These are phyloP conservation scores for Ectropis crepuscularia DNA, from an alignment of 2,888 invertebrate species.

Conservation along the genomic window DNA sequence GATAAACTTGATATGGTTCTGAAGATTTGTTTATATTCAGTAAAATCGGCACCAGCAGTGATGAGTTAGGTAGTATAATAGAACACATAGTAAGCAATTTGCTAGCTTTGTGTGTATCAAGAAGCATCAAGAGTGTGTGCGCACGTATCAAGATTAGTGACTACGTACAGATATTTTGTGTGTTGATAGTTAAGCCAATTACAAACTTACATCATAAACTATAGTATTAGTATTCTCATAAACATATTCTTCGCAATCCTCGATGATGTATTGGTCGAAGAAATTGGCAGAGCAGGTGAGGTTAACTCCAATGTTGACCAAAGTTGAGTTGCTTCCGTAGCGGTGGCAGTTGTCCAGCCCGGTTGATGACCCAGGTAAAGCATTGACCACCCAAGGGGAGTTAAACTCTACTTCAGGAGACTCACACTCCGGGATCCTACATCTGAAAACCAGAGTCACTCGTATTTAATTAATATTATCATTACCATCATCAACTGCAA, in stretches of 20 bases:
- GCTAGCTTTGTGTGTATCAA: too few relatives aligned
- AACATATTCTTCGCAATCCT: slow-evolving; percentile 60
- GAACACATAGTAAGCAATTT: too few relatives aligned
- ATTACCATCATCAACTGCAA: too few relatives aligned
- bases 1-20: too few relatives aligned
- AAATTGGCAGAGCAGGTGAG: slow-evolving; percentile 60
- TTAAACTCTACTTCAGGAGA: slow-evolving; percentile 14
- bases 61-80: too few relatives aligned
- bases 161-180: too few relatives aligned
- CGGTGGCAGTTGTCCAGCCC: slow-evolving; percentile 76
- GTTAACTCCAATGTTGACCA: slow-evolving; percentile 43
- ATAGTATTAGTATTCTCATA: slow-evolving; percentile 67
- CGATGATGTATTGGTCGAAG: slow-evolving; percentile 52
- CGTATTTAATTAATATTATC: too few relatives aligned
- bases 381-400: slow-evolving; percentile 46
- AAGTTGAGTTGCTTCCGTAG: slow-evolving; percentile 46
- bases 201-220: slow-evolving; percentile 68
- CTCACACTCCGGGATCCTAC: slow-evolving; percentile 38
- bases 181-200: too few relatives aligned
- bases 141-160: too few relatives aligned
- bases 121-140: too few relatives aligned
- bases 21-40: too few relatives aligned
- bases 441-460: slow-evolving; percentile 33
- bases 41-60: too few relatives aligned
- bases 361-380: slow-evolving; percentile 63